Base-by-base conservation (phyloP, 2,888 invertebrate species). In the Cremastinae sp. region DNA sequence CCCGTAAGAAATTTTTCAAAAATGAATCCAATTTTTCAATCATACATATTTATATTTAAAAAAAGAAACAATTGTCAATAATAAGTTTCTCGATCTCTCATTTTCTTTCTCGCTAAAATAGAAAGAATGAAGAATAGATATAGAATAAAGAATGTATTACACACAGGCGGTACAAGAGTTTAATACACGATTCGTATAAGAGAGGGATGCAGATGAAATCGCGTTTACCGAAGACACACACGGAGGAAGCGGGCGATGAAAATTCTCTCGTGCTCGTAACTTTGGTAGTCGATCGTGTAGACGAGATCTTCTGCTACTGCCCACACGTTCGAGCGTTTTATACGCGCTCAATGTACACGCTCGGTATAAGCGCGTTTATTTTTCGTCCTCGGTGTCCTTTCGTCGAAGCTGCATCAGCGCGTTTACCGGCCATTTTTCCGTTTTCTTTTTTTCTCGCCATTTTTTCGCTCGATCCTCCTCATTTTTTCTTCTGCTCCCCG, bases 201-300 rank as follows among this genome's bases (percentile, higher is more conserved):
- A 16, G 36, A 22, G 10, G 65, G 45, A 51, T 41, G 59, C 64
- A 36, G 64, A 53, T 49, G 28, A 5, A 28, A 28, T 28, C 28
- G 5, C 70, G 70, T 75, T 75, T 61, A 54, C 28, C 38, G 61
- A 38, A 61, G 56, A 68, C 49, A 34, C 28, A 28, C 28, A 58
- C 45, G 62, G 56, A 20, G 54, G 49, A 64, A 68, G 28, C 28
- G 28, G n/a, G n/a, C 28, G 28, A 28, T 28, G 28, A 66, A 72
- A 18, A 18, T 49, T 59, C 8, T 45, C 28, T 49, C 61, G 70
- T 47, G 59, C 75, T 66, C 71, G 75, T 75, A 75, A 75, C 41
- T 75, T 68, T 71, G 34, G 65, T 66, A 59, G 65, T 66, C 59
- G 45, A 28, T 28, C 59, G 59, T 38, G 8, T 58, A 54, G 72